Evolutionary conservation across 2,113 vertebrate genomes (phyloP).

Genomic region (Neolamprologus toae): DNA sequence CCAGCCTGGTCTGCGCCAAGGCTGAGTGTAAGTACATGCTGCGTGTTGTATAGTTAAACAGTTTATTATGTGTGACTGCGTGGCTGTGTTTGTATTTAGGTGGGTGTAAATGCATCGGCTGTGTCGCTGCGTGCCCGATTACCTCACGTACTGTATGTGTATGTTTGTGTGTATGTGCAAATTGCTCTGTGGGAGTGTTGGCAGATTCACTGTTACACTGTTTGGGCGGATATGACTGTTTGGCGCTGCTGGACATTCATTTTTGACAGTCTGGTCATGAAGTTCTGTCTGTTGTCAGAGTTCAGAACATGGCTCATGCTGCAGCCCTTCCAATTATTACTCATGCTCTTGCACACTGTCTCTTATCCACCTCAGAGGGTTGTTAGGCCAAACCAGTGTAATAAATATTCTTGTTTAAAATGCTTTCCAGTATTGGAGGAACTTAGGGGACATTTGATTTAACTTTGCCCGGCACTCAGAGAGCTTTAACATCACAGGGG

Average conservation of each 20-base stretch:
- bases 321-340: slow-evolving; percentile 23
- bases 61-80: not conserved
- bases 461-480: slow-evolving; percentile 31
- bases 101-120: slow-evolving; percentile 3
- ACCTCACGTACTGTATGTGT: not conserved
- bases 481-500: slow-evolving; percentile 33
- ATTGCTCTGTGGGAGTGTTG: slow-evolving; percentile 27
- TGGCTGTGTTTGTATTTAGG: not conserved
- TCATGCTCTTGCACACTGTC: slow-evolving; percentile 5
- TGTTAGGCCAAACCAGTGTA: slow-evolving; percentile 31
- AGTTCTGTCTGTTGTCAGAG: slow-evolving; percentile 46
- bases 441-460: slow-evolving; percentile 37
- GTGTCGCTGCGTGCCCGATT: not conserved
- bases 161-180: not conserved
- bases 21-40: slow-evolving; percentile 83
- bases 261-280: slow-evolving; percentile 48
- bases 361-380: slow-evolving; percentile 29
- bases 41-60: not conserved
- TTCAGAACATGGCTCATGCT: slow-evolving; percentile 28
- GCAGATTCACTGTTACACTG: slow-evolving; percentile 7
- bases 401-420: slow-evolving; percentile 50
- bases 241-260: slow-evolving; percentile 23
- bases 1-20: slow-evolving; percentile 89
- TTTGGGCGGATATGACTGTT: slow-evolving; percentile 30
- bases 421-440: slow-evolving; percentile 31